phyloP scores from a whole-genome alignment of 2,797 vertebrate species.

The Bovichtus diacanthus region DNA sequence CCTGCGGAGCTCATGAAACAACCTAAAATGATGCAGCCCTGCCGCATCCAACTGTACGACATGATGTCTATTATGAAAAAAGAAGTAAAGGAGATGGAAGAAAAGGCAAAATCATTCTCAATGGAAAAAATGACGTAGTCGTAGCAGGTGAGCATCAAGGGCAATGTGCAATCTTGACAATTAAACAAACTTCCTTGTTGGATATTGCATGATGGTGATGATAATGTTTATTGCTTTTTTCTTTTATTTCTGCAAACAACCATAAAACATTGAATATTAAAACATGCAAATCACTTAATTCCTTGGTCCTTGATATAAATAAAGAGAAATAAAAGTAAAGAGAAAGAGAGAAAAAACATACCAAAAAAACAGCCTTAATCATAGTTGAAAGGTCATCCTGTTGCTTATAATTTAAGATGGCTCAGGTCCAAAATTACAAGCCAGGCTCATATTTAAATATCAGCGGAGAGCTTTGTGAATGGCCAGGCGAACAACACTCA shows the following conservation, averaged over 20 bases:
- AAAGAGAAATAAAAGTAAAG: too few relatives aligned
- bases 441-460: slow-evolving; percentile 1
- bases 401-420: not conserved
- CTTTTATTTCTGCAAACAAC: not conserved
- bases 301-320: not conserved
- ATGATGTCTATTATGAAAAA: not conserved
- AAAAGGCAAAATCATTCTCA: not conserved
- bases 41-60: not conserved
- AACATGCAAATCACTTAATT: not conserved
- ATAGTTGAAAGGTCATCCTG: not conserved
- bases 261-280: not conserved
- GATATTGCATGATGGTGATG: not conserved
- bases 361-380: not conserved
- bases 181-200: not conserved
- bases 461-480: slow-evolving; percentile 26
- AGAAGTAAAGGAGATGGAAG: not conserved
- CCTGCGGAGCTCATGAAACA: not conserved
- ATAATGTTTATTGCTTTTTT: not conserved
- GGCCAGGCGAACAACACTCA: slow-evolving; percentile 21
- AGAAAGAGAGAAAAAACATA: not conserved
- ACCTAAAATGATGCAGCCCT: not conserved
- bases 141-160: not conserved
- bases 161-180: not conserved
- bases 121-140: too few relatives aligned
- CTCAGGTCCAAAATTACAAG: not conserved